Base-by-base conservation (phyloP, 2,888 invertebrate genomes). In the Ptycholaimellus sp. region DNA sequence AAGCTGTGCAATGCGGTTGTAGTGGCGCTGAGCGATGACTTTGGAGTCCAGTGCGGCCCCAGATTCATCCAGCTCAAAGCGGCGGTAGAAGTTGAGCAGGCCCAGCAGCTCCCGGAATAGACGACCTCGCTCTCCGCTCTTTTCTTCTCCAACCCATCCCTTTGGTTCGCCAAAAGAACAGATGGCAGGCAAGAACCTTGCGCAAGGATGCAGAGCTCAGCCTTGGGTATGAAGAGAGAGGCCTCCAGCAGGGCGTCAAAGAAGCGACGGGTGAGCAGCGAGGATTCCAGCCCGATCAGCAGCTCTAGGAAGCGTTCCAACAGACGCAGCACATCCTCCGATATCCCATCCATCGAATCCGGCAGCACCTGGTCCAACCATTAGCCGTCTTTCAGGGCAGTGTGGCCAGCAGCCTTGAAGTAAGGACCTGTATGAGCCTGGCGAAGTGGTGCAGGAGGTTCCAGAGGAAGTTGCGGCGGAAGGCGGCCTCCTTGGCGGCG, bases 31-130 rank as follows among this genome's bases (percentile, higher is more conserved):
- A 25, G 81, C 80, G 73, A 93, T 83, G n/a, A n/a, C n/a, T n/a
- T n/a, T n/a, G n/a, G n/a, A 25, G 25, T 9, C 6, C 25, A 25
- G 11, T 14, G 14, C 30, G 9, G 87, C 85, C 0, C 93, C 93
- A 1, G 79, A 77, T 55, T 96, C 93, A 59, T 81, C 83, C 44
- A 96, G 96, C 64, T 99, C 96, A 61, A 96, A 99, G 41, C 80
- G 71, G 0, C 81, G 74, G 61, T 96, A 99, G 58, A 93, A 90
- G 56, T 82, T 82, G 36, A 99, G 63, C 75, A 85, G 83, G 46
- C 83, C 79, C 50, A 93, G 62, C 4, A 96, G 66, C 79, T 90
- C 68, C 11, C 70, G 70, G 44, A 56, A 51, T 28, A 56, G 42
- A 3, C 47, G 44, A 9, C 54, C 54, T 17, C 46, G 46, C 35